A percentile compares a stretch with the other conserved stretches of the same genome.
Evolutionary conservation across 2,888 invertebrate genomes (phyloP).

Genomic region (Patella pellucida): DNA sequence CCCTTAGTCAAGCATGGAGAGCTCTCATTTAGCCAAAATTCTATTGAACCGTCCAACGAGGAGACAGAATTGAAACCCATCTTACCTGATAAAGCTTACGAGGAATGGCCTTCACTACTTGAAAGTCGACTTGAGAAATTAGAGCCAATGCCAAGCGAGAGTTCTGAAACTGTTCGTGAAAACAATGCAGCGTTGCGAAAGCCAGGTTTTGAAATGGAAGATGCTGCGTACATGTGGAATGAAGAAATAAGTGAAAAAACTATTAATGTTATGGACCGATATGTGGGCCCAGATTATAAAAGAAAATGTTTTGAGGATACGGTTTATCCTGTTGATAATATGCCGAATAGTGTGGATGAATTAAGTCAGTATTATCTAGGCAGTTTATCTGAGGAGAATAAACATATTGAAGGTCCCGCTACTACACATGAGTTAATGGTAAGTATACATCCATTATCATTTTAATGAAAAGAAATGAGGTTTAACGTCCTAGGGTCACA

Average conservation of each 20-base stretch:
- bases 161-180: neutral
- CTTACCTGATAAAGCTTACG: neutral
- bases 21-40: slow-evolving; percentile 2
- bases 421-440: slow-evolving; percentile 1
- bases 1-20: slow-evolving; percentile 5
- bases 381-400: neutral
- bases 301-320: neutral
- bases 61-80: neutral
- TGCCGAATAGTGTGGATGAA: slow-evolving; percentile 3
- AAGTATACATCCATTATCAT: neutral
- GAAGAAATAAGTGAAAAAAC: neutral
- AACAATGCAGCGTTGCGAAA: neutral
- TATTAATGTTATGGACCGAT: neutral
- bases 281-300: neutral
- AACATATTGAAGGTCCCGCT: neutral
- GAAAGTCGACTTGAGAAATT: neutral
- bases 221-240: neutral
- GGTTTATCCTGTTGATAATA: neutral
- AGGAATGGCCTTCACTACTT: neutral
- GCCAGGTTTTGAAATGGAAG: neutral
- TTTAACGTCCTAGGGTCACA: too few species aligned
- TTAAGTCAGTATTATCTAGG: neutral
- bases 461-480: too few species aligned
- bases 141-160: neutral
- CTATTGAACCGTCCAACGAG: neutral